Evolutionary conservation across 2,797 vertebrate genomes (phyloP).

Genomic region (Darevskia mixta): DNA sequence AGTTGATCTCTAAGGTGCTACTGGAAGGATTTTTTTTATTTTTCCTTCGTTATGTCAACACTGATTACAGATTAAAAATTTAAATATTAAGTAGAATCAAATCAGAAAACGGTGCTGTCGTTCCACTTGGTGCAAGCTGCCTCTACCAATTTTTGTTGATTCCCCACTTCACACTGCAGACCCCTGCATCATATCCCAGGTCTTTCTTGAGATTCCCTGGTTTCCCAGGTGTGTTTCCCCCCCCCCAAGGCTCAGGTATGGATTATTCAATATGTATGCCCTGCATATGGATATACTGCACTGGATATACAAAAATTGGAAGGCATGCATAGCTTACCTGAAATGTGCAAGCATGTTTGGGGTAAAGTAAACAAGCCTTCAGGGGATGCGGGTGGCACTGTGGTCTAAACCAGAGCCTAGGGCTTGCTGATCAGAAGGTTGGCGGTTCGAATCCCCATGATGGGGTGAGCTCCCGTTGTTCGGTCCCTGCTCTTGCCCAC

Average conservation of each 20-base stretch:
- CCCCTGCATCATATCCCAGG: neutral
- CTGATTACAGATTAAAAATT: neutral
- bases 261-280: neutral
- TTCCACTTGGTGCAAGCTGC: neutral
- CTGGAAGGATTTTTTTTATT: neutral
- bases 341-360: neutral
- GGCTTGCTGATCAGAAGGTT: too few relatives aligned
- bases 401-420: too few relatives aligned
- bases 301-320: neutral
- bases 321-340: neutral
- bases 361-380: too few relatives aligned
- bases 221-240: too few relatives aligned
- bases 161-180: neutral
- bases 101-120: neutral
- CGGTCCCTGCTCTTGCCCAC: too few relatives aligned
- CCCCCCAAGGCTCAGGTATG: too few relatives aligned
- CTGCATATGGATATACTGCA: too few relatives aligned
- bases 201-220: neutral
- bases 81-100: neutral
- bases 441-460: too few relatives aligned
- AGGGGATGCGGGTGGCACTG: too few relatives aligned
- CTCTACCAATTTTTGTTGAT: neutral
- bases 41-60: neutral
- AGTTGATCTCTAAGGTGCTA: too few relatives aligned
- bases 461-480: too few relatives aligned